These are phyloP conservation scores for Cynodonichthys magdalenae DNA, from an alignment of 2,797 vertebrate genomes.

Conservation along the genomic window DNA sequence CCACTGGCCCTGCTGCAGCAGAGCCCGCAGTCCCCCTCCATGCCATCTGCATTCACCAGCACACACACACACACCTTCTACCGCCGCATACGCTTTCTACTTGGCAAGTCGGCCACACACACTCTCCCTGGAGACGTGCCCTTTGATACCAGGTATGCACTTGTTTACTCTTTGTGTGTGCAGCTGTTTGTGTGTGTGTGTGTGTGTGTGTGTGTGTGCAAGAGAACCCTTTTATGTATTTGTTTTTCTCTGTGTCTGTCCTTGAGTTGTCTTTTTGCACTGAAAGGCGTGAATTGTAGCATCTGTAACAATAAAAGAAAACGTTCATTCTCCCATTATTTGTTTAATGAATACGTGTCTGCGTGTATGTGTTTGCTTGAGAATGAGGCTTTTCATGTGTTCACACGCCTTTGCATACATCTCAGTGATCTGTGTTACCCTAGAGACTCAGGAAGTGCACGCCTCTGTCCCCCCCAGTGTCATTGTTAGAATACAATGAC, in stretches of 20 bases:
- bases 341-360: conserved; percentile 34
- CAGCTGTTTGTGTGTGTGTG: conserved; percentile 11
- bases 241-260: conserved; percentile 30
- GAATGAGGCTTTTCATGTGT: conserved; percentile 31
- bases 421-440: conserved; percentile 29
- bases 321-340: conserved; percentile 33
- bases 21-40: conserved; percentile 78
- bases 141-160: conserved; percentile 90
- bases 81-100: conserved; percentile 90
- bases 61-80: conserved; percentile 83
- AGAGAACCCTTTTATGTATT: conserved; percentile 19
- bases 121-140: conserved; percentile 89
- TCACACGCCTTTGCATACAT: conserved; percentile 31
- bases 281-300: conserved; percentile 20
- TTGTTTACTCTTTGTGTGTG: conserved; percentile 46
- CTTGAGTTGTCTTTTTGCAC: conserved; percentile 27
- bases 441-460: conserved; percentile 25
- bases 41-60: conserved; percentile 67
- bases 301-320: conserved; percentile 31
- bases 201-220: conserved; percentile 26
- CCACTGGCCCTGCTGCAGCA: conserved; percentile 92
- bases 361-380: conserved; percentile 22
- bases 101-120: conserved; percentile 92
- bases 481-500: conserved; percentile 48
- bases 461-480: conserved; percentile 39